phyloP scores from a whole-genome alignment of 2,888 invertebrate species.

The Tiliacea citrago region DNA sequence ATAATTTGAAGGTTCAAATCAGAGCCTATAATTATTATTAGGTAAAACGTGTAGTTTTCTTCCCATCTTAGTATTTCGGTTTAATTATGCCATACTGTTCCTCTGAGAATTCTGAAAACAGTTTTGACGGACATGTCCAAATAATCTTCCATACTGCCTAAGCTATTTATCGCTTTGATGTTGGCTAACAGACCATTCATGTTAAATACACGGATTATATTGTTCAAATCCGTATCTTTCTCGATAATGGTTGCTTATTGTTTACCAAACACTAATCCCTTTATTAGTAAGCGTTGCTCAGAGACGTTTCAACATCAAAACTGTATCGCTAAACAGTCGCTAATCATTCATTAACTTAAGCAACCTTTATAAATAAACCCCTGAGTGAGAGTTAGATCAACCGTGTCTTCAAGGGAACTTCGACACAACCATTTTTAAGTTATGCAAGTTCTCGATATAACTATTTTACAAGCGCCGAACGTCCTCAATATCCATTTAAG shows the following conservation, averaged over 20 bases:
- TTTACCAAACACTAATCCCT: not conserved
- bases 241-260: not conserved
- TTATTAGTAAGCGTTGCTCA: no score
- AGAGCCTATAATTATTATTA: no score
- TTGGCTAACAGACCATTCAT: not conserved
- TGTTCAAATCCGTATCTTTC: not conserved
- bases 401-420: not conserved
- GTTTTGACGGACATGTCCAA: not conserved
- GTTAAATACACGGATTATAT: not conserved
- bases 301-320: no score
- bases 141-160: not conserved
- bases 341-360: no score
- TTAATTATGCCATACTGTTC: not conserved
- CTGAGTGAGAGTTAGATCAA: not conserved
- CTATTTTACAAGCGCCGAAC: not conserved
- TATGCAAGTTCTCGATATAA: not conserved
- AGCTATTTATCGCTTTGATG: not conserved
- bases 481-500: not conserved
- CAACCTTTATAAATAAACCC: no score
- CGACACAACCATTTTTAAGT: not conserved
- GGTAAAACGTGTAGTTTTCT: not conserved
- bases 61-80: not conserved
- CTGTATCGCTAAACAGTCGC: no score
- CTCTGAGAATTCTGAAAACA: not conserved
- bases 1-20: not conserved